A percentile compares a stretch with the other conserved stretches of the same genome.
phyloP scores from a whole-genome alignment of 2,797 vertebrate genomes.

The Synanceia verrucosa region DNA sequence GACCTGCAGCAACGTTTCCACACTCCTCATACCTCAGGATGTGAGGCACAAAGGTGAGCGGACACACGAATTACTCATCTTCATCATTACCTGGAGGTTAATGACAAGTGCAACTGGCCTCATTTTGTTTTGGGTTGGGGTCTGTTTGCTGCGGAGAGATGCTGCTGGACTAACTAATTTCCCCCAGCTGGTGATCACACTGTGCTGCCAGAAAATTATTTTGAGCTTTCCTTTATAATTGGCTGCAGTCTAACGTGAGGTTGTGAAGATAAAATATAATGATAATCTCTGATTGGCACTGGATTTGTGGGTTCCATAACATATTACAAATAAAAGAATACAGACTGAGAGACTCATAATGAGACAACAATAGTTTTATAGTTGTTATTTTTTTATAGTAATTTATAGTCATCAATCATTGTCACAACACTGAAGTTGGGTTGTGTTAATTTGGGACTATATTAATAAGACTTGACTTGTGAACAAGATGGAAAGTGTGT shows the following conservation, averaged over 20 bases:
- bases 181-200: too few species aligned
- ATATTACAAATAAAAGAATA: neutral
- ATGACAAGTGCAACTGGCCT: neutral
- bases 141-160: neutral
- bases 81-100: neutral
- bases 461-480: neutral
- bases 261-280: neutral
- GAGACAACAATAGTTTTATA: too few species aligned
- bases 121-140: too few species aligned
- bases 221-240: neutral
- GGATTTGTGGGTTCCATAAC: neutral
- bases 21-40: conserved; percentile 42
- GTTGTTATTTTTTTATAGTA: too few species aligned
- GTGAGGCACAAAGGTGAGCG: conserved; percentile 73
- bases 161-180: neutral
- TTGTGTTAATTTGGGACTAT: neutral
- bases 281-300: neutral
- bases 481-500: conserved; percentile 8
- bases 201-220: neutral
- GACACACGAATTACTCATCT: neutral
- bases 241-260: neutral
- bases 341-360: neutral
- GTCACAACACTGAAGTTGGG: neutral
- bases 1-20: conserved; percentile 73
- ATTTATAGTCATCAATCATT: neutral